phyloP scores from a whole-genome alignment of 2,113 vertebrate species.

The Sciurus niger region DNA sequence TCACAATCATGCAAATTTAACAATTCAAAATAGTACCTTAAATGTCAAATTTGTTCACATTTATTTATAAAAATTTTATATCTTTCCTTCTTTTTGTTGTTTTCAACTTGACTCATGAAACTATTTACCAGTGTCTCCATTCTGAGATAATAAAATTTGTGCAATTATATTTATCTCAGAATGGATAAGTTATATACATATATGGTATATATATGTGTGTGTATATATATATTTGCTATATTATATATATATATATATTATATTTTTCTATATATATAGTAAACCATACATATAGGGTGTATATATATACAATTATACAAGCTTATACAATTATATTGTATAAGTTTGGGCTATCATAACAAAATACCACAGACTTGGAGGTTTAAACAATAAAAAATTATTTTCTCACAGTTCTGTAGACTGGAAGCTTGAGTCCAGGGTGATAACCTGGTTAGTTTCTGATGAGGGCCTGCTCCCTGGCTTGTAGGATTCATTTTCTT shows the following conservation, averaged over 20 bases:
- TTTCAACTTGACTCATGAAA: neutral
- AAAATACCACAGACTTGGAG: neutral
- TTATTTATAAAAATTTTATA: conserved; percentile 38
- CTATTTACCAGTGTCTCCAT: neutral
- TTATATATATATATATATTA: too few species aligned
- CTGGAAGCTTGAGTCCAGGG: neutral
- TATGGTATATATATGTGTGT: too few species aligned
- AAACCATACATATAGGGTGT: too few species aligned
- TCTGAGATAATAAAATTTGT: neutral
- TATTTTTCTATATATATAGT: too few species aligned
- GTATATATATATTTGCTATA: too few species aligned
- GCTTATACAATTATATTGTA: too few species aligned
- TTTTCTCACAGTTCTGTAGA: conserved; percentile 6
- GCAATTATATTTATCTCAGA: too few species aligned
- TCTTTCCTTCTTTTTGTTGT: neutral
- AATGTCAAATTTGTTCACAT: conserved; percentile 4
- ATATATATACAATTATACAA: too few species aligned
- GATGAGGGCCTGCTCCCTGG: neutral
- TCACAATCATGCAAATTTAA: neutral
- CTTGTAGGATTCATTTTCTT: neutral
- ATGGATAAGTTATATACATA: too few species aligned
- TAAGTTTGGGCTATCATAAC: neutral
- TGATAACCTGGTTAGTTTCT: neutral
- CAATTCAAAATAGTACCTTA: neutral
- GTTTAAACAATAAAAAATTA: neutral